Evolutionary conservation across 2,888 invertebrate species (phyloP), one percentile per base, ranked within the genome.

Genomic region (Mactromeris polynyma): DNA sequence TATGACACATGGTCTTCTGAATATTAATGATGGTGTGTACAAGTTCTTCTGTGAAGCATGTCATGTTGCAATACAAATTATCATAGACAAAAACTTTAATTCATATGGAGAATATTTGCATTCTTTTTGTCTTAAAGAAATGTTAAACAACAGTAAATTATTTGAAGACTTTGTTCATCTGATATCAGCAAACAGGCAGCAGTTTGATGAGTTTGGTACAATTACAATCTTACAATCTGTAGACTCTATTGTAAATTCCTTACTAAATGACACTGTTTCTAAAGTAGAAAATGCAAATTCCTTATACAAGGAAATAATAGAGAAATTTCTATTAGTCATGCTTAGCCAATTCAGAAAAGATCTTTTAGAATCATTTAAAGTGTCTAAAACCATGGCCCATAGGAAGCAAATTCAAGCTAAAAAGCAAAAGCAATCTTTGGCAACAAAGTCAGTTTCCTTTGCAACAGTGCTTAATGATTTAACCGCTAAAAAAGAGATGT

Each of bases 321-420:
- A 14, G 7, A 42, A 42, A 42, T 42, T 42, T 42, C 42, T 42
- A 9, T 14, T 9, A 6, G 14, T 42, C 6, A 42, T 42, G 42
- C 14, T 78, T 21, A 38, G 21, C 9, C 78, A 78, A 38, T 78
- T 78, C n/a, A 11, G 78, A 21, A 36, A 38, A 42, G 85, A 85
- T 46, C 33, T 85, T 19, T 38, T 89, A 54, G 46, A 80, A 31
- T 83, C 86, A 3, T 86, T 80, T 36, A 46, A 42, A 80, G 83
- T 89, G 14, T 21, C 78, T 3, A 89, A 89, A 42, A 86, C 86
- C 26, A 89, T 89, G 89, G 86, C 83, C 19, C 89, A 89, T 26
- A 82, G 83, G 26, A 86, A 89, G 58, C 86, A 89, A 40, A 82
- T 89, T 19, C 80, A 77, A 51, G 83, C 86, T 21, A 80, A 77